Conservation (phyloP, 2,888 invertebrate species). For the Caenorhabditis sulstoni region DNA sequence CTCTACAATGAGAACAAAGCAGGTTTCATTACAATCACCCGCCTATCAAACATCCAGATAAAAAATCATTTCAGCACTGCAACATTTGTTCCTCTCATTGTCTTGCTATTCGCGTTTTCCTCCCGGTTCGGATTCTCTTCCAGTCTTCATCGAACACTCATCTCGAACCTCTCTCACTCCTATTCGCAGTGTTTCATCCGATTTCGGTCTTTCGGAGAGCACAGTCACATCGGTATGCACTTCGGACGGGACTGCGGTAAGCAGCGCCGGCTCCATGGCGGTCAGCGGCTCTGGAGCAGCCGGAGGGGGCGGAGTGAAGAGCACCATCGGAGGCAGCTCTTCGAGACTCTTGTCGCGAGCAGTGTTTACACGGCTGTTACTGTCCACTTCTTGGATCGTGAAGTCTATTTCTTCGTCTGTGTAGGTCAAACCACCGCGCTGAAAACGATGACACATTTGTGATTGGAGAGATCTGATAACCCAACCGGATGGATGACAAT, state of each 20-base stretch:
- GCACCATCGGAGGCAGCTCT: background rate
- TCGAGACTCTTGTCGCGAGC: background rate
- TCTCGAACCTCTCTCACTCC: background rate
- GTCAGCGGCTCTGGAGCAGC: conserved; percentile 1
- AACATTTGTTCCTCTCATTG: no score
- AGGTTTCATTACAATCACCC: no score
- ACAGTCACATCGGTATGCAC: conserved; percentile 7
- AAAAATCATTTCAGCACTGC: no score
- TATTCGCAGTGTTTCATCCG: conserved; percentile 7
- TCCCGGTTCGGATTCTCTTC: background rate
- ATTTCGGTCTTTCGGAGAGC: conserved; percentile 12
- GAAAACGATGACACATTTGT: conserved; percentile 3
- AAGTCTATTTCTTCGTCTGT: conserved; percentile 55
- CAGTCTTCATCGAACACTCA: conserved; percentile 26
- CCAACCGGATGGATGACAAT: conserved; percentile 50
- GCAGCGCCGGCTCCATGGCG: conserved; percentile 8
- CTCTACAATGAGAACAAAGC: no score
- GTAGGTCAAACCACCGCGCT: conserved; percentile 50
- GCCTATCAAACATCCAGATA: no score
- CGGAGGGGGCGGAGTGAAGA: background rate
- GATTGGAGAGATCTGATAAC: background rate
- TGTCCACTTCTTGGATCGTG: conserved; percentile 42
- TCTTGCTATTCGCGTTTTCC: background rate
- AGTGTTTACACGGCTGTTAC: conserved; percentile 30
- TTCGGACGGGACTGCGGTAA: conserved; percentile 7